Conservation (phyloP, 2,113 vertebrate species). For the Rutilus rutilus region DNA sequence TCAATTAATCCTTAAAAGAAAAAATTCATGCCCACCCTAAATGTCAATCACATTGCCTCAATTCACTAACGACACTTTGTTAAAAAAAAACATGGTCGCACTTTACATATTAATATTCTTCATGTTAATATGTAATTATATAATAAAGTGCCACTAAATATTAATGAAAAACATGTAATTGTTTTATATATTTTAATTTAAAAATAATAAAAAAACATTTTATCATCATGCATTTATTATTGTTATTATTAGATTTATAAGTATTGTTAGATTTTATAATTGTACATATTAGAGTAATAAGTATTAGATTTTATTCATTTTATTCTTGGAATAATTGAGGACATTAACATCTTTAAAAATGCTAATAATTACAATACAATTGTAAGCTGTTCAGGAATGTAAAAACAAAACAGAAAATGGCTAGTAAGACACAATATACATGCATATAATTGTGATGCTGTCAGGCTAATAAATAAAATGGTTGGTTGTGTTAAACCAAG, state of each 20-base stretch:
- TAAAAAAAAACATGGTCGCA: background rate
- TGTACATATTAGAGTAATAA: background rate
- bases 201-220: background rate
- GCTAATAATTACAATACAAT: background rate
- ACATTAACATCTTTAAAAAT: background rate
- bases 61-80: background rate
- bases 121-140: background rate
- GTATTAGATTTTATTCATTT: no score
- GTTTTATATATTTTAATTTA: background rate
- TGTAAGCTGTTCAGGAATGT: background rate
- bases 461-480: background rate
- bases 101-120: background rate
- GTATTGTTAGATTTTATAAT: background rate
- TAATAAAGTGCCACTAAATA: background rate
- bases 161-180: background rate
- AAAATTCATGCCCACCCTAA: background rate
- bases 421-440: background rate
- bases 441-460: background rate
- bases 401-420: background rate
- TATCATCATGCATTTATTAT: background rate
- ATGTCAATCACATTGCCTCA: background rate
- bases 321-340: background rate
- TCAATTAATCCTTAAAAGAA: constrained; percentile 5
- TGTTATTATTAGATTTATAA: background rate
- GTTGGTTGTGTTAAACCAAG: background rate